Evolutionary conservation across 2,888 invertebrate species (phyloP), one percentile per base, ranked within the genome.

Genomic region (Eristalinus aeneus): DNA sequence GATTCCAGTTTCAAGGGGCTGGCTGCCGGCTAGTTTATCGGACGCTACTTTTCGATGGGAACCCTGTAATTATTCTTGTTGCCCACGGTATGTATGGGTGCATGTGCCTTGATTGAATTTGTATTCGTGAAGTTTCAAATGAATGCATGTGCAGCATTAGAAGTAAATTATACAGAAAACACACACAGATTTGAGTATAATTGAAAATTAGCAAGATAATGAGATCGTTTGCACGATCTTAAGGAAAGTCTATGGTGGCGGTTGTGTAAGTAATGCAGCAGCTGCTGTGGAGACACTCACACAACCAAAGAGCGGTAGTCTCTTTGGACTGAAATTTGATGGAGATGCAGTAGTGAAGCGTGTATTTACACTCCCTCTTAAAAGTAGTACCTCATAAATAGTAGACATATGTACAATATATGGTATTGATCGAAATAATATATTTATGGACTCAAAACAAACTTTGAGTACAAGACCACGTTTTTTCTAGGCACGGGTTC

Each of bases 181-280:
- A 16, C 46, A n/a, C 58, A n/a, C 34, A 58, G 31, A 32, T 58
- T 60, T 67, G 22, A 10, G 56, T 12, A 5, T 22, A 64, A 60
- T 64, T 68, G n/a, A 20, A 64, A 36, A 78, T 71, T 53, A 68
- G 20, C 46, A 11, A 58, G 32, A 9, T 20, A 79, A 73, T 32
- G 20, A 53, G 72, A 78, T 72, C 71, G 65, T 78, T 72, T 72
- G n/a, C 71, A 78, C 78, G 78, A 78, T 78, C 71, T 78, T 60
- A 53, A 31, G 46, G 23, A 54, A 54, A 65, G 53, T 78, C 69
- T 22, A 54, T 73, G 0, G 54, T 23, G 23, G 1, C 1, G 16
- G 9, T 39, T 36, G n/a, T 2, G 8, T 46, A 46, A 60, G 8
- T 60, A 9, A 60, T 46, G 1, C 9, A 8, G 5, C 16, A 5